phyloP scores from a whole-genome alignment of 1,140 invertebrate species.

The Coptotermes formosanus region DNA sequence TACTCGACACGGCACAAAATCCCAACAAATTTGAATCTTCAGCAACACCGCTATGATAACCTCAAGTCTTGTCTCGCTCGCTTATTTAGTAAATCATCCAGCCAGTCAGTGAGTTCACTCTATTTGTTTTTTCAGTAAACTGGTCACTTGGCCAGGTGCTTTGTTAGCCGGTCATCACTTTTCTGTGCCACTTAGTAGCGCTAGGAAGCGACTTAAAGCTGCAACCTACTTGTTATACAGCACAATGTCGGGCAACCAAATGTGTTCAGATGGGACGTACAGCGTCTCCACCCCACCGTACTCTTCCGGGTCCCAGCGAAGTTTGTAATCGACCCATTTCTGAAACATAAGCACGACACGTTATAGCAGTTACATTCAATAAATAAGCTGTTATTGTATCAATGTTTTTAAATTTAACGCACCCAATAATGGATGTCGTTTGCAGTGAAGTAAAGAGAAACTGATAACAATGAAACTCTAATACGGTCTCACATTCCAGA shows the following conservation, averaged over 20 bases:
- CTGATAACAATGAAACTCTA: not conserved
- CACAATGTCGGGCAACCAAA: constrained; percentile 88
- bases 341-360: constrained; percentile 49
- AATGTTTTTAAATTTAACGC: not conserved
- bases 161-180: too few relatives aligned
- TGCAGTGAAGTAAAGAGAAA: not conserved
- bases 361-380: not conserved
- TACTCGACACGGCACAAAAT: too few relatives aligned
- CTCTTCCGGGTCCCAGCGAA: constrained; percentile 89
- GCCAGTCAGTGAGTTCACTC: too few relatives aligned
- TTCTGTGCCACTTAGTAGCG: too few relatives aligned
- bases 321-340: constrained; percentile 95
- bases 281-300: constrained; percentile 91
- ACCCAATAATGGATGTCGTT: not conserved
- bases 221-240: constrained; percentile 81
- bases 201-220: too few relatives aligned
- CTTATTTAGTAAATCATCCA: too few relatives aligned
- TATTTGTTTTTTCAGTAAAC: too few relatives aligned
- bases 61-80: too few relatives aligned
- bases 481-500: too few relatives aligned
- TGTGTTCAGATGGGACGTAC: constrained; percentile 89
- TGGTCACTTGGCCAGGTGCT: too few relatives aligned
- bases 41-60: too few relatives aligned
- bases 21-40: too few relatives aligned
- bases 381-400: not conserved